phyloP scores from a whole-genome alignment of 2,888 invertebrate species.

The Lithosia quadra region DNA sequence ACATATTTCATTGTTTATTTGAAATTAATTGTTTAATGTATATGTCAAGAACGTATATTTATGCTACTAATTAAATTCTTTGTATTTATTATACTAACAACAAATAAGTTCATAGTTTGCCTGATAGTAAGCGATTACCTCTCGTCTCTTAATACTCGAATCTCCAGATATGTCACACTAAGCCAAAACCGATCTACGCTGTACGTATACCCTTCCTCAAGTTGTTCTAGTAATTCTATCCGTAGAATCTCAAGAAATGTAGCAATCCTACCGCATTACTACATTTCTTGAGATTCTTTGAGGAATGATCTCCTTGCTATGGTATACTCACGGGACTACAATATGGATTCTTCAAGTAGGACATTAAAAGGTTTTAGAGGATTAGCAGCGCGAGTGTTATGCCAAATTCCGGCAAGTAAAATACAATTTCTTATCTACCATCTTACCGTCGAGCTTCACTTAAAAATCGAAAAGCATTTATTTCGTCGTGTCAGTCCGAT shows the following conservation, averaged over 20 bases:
- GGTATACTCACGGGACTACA: no score
- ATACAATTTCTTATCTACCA: background rate
- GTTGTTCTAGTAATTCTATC: no score
- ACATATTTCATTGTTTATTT: background rate
- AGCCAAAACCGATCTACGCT: no score
- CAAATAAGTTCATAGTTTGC: background rate
- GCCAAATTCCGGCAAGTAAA: background rate
- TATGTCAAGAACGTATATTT: background rate
- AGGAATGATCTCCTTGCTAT: no score
- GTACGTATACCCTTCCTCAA: no score
- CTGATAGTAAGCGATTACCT: background rate
- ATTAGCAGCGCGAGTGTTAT: no score
- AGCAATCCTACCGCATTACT: no score
- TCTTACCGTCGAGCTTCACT: background rate
- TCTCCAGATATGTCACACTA: no score
- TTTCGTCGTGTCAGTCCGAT: slow-evolving; percentile 10
- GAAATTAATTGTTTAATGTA: background rate
- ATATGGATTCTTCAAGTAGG: no score
- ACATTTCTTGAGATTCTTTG: no score
- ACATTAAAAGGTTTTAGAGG: no score
- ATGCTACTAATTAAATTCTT: background rate
- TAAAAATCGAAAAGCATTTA: slow-evolving; percentile 13
- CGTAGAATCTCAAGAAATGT: no score
- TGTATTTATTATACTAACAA: background rate
- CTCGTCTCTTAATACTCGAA: background rate